Evolutionary conservation across 2,797 vertebrate genomes (phyloP).

Genomic region (Hozukius guyotensis): DNA sequence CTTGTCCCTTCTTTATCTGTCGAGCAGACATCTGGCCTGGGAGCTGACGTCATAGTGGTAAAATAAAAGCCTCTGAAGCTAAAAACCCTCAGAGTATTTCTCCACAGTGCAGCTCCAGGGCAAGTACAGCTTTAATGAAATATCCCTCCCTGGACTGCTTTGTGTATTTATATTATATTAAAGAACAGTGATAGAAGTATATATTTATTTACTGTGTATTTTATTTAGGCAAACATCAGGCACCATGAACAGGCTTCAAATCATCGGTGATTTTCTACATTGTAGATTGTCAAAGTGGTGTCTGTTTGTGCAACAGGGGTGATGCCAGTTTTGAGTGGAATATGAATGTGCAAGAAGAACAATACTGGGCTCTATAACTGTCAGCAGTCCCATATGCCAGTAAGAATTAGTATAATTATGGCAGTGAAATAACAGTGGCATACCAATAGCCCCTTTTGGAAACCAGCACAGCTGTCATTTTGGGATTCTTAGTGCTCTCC

Average conservation of each 20-base stretch:
- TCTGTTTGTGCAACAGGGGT: neutral
- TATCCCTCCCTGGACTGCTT: neutral
- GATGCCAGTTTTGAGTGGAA: neutral
- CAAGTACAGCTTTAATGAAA: neutral
- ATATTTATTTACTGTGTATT: neutral
- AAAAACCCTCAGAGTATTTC: conserved; percentile 11
- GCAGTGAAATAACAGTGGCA: neutral
- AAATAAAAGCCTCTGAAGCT: conserved; percentile 37
- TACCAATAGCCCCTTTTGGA: neutral
- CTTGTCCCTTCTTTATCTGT: conserved; percentile 48
- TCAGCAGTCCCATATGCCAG: neutral
- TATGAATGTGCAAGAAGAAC: neutral
- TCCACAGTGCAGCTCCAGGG: conserved; percentile 12
- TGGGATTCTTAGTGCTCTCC: neutral
- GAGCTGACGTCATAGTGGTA: conserved; percentile 30
- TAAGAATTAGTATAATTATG: neutral
- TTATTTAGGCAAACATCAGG: neutral
- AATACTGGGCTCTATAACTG: neutral
- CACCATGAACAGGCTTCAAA: neutral
- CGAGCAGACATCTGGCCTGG: conserved; percentile 40
- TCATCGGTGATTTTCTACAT: neutral
- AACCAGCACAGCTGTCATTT: neutral
- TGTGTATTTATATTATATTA: neutral
- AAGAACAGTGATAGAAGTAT: neutral
- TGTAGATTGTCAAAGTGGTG: neutral